Conservation (phyloP, 2,888 invertebrate species). For the Tipula vernalis region DNA sequence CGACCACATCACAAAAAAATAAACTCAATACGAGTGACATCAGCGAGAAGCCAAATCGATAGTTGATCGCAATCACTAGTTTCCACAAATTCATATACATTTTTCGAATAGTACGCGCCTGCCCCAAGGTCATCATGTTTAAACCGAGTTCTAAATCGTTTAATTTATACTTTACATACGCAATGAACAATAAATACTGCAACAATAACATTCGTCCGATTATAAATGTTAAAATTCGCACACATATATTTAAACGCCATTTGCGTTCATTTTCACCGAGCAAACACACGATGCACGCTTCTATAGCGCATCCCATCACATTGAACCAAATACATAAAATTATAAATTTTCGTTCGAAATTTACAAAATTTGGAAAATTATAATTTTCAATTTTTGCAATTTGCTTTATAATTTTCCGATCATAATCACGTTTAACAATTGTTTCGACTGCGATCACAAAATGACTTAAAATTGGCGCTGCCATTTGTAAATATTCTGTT, state of each 20-base stretch:
- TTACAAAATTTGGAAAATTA: not conserved
- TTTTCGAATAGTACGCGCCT: not conserved
- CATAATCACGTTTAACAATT: not conserved
- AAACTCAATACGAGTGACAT: not conserved
- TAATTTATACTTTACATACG: not conserved
- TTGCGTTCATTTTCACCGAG: not conserved
- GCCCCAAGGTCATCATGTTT: not conserved
- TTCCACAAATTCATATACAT: not conserved
- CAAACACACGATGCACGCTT: too few relatives aligned
- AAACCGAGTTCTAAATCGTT: not conserved
- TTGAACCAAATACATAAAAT: not conserved
- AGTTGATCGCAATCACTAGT: not conserved
- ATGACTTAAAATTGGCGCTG: not conserved
- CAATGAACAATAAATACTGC: not conserved
- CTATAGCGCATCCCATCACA: not conserved
- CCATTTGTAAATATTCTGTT: not conserved
- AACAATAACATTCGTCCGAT: not conserved
- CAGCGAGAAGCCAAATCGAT: not conserved
- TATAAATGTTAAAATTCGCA: not conserved
- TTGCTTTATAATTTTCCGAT: not conserved
- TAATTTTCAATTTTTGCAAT: not conserved
- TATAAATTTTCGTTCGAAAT: not conserved
- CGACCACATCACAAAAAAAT: not conserved
- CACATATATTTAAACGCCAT: not conserved
- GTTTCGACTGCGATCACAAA: not conserved